Conservation (phyloP, 2,797 vertebrate species). For the Eulemur coronatus region DNA sequence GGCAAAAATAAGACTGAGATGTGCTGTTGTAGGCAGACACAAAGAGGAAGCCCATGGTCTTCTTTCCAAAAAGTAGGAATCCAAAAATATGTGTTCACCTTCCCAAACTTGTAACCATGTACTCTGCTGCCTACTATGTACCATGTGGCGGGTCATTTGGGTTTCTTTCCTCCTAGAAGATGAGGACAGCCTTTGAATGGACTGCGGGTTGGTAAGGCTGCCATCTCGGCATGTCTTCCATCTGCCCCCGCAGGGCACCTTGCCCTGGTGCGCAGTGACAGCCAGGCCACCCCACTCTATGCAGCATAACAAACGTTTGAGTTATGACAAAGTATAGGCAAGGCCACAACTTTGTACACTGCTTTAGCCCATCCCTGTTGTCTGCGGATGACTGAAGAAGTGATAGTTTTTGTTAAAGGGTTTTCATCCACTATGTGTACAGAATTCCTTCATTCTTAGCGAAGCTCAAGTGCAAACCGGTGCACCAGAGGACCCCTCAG, state of each 20-base stretch:
- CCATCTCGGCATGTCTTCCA: background rate
- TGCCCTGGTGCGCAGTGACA: background rate
- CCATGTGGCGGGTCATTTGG: background rate
- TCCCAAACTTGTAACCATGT: background rate
- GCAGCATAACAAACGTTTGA: background rate
- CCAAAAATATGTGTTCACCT: background rate
- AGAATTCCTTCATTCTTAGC: background rate
- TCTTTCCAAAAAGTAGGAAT: background rate
- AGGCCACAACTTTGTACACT: background rate
- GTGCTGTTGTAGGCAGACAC: background rate
- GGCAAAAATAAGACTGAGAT: background rate
- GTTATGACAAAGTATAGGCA: background rate
- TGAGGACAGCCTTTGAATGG: background rate
- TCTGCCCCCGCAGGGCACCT: rapidly evolving
- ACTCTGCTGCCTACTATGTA: background rate
- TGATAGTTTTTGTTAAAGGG: background rate
- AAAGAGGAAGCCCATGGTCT: background rate
- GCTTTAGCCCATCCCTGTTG: background rate
- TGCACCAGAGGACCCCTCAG: background rate
- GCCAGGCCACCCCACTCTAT: background rate
- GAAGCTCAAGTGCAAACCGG: background rate
- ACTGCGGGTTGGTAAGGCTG: background rate
- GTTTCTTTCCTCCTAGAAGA: background rate
- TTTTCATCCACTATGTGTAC: background rate
- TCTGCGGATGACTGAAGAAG: background rate